Evolutionary conservation across 2,888 invertebrate genomes (phyloP), one percentile per base, ranked within the genome.

Genomic region (Rotaria socialis): DNA sequence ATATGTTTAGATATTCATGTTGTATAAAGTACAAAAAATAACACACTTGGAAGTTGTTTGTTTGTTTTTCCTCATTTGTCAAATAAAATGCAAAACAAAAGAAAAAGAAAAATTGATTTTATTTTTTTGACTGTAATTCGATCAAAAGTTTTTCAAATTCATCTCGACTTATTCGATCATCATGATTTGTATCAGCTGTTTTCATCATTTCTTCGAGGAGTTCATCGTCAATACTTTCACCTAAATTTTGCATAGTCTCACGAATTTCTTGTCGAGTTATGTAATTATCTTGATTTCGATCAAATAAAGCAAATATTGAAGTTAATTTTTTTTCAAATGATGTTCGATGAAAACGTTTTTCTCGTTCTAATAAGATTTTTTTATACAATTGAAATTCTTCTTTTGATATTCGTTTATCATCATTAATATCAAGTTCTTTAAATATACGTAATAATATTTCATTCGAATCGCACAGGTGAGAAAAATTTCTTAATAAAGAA

Each of bases 81-180:
- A 43, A 80, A 80, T 47, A 80, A 47, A 75, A 75, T 43, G 35
- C 35, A 35, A 35, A 41, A 16, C 7, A 74, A 43, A 74, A 41
- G n/a, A 74, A 41, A 41, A 41, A 24, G 7, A 47, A n/a, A 47
- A 24, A 47, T 47, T 80, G 14, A n/a, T 80, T 3, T 80, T 67
- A 27, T 35, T n/a, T n/a, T 67, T 35, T 80, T 80, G 47, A n/a
- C 22, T n/a, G 19, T 47, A 47, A n/a, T 43, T 80, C 47, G 19
- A 47, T 41, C 47, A 47, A 14, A 47, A 80, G 80, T 80, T 35
- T 35, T 47, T 80, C 47, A 14, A 80, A 80, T 80, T 80, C 80
- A 47, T 80, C 80, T 47, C 80, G 43, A 47, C 80, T 80, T 47
- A 80, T 80, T 47, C 80, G 80, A 11, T n/a, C 80, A n/a, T 80